These are phyloP conservation scores for Erythrolamprus reginae DNA, from an alignment of 2,113 vertebrate genomes.

Conservation along the genomic window DNA sequence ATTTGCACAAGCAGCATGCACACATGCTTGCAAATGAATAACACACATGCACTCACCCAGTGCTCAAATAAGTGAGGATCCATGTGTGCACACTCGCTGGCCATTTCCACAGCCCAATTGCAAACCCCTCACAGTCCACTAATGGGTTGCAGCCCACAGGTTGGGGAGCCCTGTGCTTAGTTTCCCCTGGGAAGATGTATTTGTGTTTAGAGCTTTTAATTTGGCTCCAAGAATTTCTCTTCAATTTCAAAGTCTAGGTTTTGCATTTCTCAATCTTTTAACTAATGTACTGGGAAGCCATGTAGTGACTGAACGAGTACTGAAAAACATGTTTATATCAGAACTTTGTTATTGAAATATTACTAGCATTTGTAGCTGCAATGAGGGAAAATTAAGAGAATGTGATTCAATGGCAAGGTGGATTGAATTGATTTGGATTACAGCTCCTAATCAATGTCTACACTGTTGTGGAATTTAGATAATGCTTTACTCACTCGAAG, in stretches of 20 bases:
- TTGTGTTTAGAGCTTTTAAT: neutral
- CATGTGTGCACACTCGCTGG: too few relatives aligned
- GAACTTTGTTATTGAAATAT: neutral
- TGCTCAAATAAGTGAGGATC: too few relatives aligned
- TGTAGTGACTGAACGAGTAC: neutral
- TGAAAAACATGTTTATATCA: neutral
- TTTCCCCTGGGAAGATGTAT: neutral
- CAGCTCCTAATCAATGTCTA: neutral
- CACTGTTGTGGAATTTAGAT: neutral
- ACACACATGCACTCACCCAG: too few relatives aligned
- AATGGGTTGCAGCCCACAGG: too few relatives aligned
- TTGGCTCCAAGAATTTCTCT: neutral
- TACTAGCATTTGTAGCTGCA: neutral
- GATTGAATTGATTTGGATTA: neutral
- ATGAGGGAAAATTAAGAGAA: neutral
- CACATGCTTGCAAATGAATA: too few relatives aligned
- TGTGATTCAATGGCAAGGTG: neutral
- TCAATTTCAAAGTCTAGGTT: neutral
- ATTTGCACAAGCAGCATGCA: too few relatives aligned
- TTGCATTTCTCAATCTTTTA: neutral
- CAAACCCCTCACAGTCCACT: too few relatives aligned
- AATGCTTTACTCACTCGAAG: neutral
- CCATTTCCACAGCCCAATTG: too few relatives aligned
- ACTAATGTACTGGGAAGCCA: neutral
- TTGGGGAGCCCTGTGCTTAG: neutral